phyloP scores from a whole-genome alignment of 2,113 vertebrate genomes.

The Rhynchomys soricoides region DNA sequence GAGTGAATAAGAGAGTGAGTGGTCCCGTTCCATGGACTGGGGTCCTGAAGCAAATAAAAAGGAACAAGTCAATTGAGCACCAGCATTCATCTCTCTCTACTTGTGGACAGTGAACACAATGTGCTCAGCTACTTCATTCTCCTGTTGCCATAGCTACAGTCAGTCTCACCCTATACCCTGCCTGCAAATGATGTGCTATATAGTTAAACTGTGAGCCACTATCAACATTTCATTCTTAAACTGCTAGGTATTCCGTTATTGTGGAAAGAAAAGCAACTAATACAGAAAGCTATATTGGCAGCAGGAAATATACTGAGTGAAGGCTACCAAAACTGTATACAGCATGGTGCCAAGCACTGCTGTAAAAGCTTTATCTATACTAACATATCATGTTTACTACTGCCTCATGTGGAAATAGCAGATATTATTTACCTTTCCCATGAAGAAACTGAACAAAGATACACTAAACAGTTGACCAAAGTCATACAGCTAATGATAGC shows the following conservation, averaged over 20 bases:
- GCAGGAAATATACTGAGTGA: not conserved
- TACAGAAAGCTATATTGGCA: not conserved
- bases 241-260: not conserved
- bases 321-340: not conserved
- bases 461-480: conserved; percentile 27
- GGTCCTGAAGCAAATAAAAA: not conserved
- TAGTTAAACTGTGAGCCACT: not conserved
- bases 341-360: not conserved
- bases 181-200: not conserved
- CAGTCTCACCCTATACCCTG: not conserved
- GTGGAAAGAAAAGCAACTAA: not conserved
- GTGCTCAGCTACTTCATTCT: not conserved
- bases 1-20: not conserved
- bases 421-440: conserved; percentile 12
- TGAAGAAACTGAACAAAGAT: conserved; percentile 17
- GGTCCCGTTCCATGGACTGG: not conserved
- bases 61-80: not conserved
- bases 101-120: not conserved
- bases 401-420: not conserved
- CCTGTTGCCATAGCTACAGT: not conserved
- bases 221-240: not conserved
- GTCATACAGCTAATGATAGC: not conserved
- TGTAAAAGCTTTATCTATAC: not conserved
- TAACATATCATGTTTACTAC: not conserved
- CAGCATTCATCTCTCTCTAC: not conserved